phyloP scores from a whole-genome alignment of 2,113 vertebrate genomes.

The Anguilla rostrata region DNA sequence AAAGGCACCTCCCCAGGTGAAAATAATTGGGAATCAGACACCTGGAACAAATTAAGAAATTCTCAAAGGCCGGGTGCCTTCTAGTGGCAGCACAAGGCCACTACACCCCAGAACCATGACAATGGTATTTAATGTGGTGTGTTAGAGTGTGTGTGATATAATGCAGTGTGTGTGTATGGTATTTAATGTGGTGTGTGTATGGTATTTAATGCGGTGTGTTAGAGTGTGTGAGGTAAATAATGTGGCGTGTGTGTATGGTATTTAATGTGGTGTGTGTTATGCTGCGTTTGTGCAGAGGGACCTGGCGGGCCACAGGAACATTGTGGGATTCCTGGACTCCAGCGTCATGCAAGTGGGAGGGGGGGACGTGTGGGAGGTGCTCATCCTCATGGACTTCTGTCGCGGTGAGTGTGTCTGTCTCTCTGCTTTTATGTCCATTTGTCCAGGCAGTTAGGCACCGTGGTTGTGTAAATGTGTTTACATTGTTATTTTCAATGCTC shows the following conservation, averaged over 20 bases:
- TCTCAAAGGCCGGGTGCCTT: too few species aligned
- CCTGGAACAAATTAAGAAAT: too few species aligned
- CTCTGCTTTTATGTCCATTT: neutral
- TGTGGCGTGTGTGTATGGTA: neutral
- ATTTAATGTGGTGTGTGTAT: too few species aligned
- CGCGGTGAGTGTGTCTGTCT: conserved; percentile 74
- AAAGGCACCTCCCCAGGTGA: too few species aligned
- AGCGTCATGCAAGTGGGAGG: conserved; percentile 89
- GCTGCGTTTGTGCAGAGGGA: conserved; percentile 77
- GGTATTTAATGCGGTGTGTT: too few species aligned
- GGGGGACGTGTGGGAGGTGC: conserved; percentile 95
- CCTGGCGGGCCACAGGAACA: conserved; percentile 94
- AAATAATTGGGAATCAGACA: too few species aligned
- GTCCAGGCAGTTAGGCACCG: neutral
- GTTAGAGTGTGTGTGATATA: neutral
- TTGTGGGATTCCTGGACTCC: conserved; percentile 95
- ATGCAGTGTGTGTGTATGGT: too few species aligned
- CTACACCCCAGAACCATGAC: too few species aligned
- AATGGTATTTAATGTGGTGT: neutral
- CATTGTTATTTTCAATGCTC: neutral
- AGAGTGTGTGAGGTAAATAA: neutral
- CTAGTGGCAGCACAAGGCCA: too few species aligned
- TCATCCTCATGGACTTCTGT: conserved; percentile 98
- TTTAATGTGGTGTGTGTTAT: conserved; percentile 13
- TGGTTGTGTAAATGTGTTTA: neutral